Evolutionary conservation across 37 sponge, comb jelly and placozoan species (phyloP), one percentile per base, ranked within the genome.

Genomic region (Trichoplax adhaerens): DNA sequence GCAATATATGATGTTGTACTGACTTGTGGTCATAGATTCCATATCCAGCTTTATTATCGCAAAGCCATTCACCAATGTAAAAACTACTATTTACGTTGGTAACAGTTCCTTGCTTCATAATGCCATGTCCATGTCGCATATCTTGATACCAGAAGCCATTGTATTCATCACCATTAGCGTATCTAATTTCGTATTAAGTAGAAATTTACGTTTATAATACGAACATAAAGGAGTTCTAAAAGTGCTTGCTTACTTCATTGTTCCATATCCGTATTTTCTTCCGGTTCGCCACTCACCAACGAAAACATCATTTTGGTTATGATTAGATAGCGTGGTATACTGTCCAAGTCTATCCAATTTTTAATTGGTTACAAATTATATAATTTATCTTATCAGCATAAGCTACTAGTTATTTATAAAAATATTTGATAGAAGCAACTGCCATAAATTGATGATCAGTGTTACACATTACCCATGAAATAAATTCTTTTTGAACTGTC

Each of bases 21-120:
- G 78, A 56, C 59, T 78, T 88, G 60, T 88, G 82, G 7, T 88
- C 89, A 58, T 77, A 81, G 53, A 88, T 69, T 0, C 89, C 89
- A 66, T 88, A 88, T 0, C 89, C 89, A 58, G 73, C 54, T 52
- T 77, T 66, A 72, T 73, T 78, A 70, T 88, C 80, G 49, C 67
- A 68, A 65, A 71, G 66, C 89, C 89, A 88, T 4, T 64, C 59
- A 12, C 89, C 89, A 64, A 66, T 68, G 82, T 84, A 88, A 73
- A 75, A 64, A n/a, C 80, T 76, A 7, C 76, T 63, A 65, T 78
- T 78, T 52, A 57, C 55, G 12, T 71, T 80, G 49, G 70, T 74
- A 29, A 29, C 29, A 29, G 29, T 29, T 29, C 29, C 29, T 76
- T 88, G 82, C 69, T 79, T 77, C 59, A 77, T 55, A 48, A 69